These are phyloP conservation scores for Eudorcas thomsonii DNA, from an alignment of 2,113 vertebrate genomes.

Conservation along the genomic window DNA sequence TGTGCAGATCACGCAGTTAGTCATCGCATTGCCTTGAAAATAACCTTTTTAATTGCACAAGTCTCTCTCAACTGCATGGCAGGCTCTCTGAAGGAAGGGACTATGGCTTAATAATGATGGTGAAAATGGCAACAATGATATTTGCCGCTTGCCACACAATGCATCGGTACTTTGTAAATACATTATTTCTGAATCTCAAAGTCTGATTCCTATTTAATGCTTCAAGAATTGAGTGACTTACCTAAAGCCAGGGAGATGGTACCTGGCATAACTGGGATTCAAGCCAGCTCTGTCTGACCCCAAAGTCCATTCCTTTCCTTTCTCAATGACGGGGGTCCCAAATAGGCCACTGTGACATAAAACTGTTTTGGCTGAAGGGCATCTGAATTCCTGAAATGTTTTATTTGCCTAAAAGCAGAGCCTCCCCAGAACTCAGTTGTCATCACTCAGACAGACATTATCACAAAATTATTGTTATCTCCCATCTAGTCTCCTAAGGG, in stretches of 20 bases:
- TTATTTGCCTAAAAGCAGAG: background rate
- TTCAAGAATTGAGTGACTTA: background rate
- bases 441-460: background rate
- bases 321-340: background rate
- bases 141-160: background rate
- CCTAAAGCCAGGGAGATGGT: background rate
- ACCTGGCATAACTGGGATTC: background rate
- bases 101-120: background rate
- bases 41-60: background rate
- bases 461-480: background rate
- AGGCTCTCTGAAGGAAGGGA: background rate
- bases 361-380: background rate
- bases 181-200: background rate
- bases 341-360: background rate
- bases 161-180: background rate
- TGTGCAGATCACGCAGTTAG: background rate
- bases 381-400: background rate
- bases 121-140: background rate
- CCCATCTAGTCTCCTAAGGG: background rate
- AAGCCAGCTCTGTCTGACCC: background rate
- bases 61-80: background rate
- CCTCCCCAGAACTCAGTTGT: background rate
- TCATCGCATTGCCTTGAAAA: background rate
- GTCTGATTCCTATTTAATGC: background rate
- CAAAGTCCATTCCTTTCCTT: background rate